A percentile compares a stretch with the other conserved stretches of the same genome.
Conservation (phyloP, 1,140 invertebrate species). For the Campoletis sonorensis region DNA sequence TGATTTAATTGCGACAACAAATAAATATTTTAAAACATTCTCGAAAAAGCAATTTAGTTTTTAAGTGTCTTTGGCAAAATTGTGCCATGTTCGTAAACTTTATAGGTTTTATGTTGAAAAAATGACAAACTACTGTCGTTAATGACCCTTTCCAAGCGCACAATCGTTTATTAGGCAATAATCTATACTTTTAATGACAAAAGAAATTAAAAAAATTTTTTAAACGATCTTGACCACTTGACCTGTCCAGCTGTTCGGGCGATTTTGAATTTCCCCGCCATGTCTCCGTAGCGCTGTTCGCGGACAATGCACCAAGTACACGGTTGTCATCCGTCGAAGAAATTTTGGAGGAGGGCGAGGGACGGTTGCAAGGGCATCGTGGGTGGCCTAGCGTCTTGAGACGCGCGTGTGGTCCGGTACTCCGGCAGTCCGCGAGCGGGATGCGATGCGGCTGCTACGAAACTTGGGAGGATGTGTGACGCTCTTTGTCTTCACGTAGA, state of each 20-base stretch:
- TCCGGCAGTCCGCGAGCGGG: slow-evolving; percentile 55
- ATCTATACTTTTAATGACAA: no score
- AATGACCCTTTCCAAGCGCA: no score
- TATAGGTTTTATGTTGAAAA: no score
- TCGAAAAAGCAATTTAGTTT: no score
- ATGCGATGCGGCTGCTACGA: slow-evolving; percentile 54
- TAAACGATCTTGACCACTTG: not conserved
- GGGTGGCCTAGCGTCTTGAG: slow-evolving; percentile 61
- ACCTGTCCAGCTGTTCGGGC: not conserved
- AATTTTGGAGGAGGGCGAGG: not conserved
- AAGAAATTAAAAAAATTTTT: no score
- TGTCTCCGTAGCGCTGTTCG: not conserved
- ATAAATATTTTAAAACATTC: no score
- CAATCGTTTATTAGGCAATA: no score
- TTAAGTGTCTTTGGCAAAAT: no score
- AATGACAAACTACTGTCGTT: no score
- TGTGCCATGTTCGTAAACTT: no score
- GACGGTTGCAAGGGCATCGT: slow-evolving; percentile 54
- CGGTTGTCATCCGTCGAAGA: slow-evolving; percentile 27
- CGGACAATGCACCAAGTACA: slow-evolving; percentile 7
- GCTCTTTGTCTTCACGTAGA: slow-evolving; percentile 57
- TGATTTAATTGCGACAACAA: no score
- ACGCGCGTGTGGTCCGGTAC: slow-evolving; percentile 64
- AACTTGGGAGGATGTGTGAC: slow-evolving; percentile 59
- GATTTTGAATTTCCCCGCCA: no score